These are phyloP conservation scores for Poecile montanus DNA, from an alignment of 2,797 vertebrate species.

Conservation along the genomic window DNA sequence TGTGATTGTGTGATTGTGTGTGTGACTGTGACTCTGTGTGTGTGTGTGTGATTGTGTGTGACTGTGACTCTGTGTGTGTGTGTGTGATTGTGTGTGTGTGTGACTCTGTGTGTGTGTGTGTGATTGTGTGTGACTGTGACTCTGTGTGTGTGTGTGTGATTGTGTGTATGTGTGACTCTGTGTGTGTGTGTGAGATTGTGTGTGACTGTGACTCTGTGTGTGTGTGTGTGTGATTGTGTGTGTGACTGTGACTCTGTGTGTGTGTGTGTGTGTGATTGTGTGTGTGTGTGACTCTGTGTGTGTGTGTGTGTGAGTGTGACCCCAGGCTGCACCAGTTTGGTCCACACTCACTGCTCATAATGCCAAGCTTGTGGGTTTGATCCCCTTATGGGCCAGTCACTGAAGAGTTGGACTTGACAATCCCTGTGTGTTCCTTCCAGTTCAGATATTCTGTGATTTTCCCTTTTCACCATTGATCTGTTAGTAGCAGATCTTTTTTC, in stretches of 20 bases:
- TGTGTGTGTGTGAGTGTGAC: not conserved
- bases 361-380: fast-evolving
- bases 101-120: too few species aligned
- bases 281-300: too few species aligned
- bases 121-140: too few species aligned
- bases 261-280: too few species aligned
- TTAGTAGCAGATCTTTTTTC: not conserved
- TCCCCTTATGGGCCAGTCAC: fast-evolving
- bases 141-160: too few species aligned
- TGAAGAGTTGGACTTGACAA: fast-evolving
- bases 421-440: not conserved
- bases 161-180: too few species aligned
- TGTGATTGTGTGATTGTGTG: fast-evolving
- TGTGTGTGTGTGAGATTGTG: too few species aligned
- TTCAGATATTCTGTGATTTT: not conserved
- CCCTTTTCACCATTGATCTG: not conserved
- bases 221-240: fast-evolving
- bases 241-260: fast-evolving
- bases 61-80: too few species aligned
- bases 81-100: not conserved
- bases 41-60: fast-evolving
- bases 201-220: too few species aligned
- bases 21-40: fast-evolving
- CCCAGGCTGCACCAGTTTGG: fast-evolving
- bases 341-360: fast-evolving